Base-by-base conservation (phyloP, 1,140 invertebrate genomes). In the Ladona fulva region DNA sequence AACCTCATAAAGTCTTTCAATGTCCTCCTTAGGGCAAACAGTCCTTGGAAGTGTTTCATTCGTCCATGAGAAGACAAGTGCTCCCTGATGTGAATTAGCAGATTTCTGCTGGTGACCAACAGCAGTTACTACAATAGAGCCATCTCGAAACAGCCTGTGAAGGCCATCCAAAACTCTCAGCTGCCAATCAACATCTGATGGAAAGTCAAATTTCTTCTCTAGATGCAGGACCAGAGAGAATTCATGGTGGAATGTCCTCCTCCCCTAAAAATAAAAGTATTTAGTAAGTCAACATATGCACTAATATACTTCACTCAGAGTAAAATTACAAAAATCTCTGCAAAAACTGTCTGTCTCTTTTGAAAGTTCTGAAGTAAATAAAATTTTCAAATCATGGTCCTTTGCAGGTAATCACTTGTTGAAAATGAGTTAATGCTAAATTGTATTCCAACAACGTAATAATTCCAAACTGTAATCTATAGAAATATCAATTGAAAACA, bases 1-100 rank as follows among this genome's bases (percentile, higher is more conserved):
- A 52, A 93, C 91, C 84, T 88, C 87, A 81, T 91, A 89, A 7
- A 95, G 83, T 79, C 88, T 86, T 44, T 91, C 88, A 24, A 96
- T 91, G 79, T 93, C 89, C 79, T 88, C 86, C 80, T 88, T 86
- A 0, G 94, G 94, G 83, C 95, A 97, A 8, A 82, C 82, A 81
- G 89, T 90, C 74, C 91, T 90, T 0, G 93, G 90, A 79, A 97
- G 83, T 24, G 93, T 93, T 79, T 95, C 94, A 82, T 97, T 97
- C 7, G 94, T 94, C 92, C 95, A 97, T 0, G 91, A 89, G 80
- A 94, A 93, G 42, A 89, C 88, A 74, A 89, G 89, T 5, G 52
- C n/a, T 19, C n/a, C 52, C n/a, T 16, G 16, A 12, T 66, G n/a
- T 66, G 52, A 66, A 74, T 89, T 86, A 74, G 90, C 83, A 0